Evolutionary conservation across 2,797 vertebrate species (phyloP), one percentile per base, ranked within the genome.

Genomic region (Jordanella pulchra): DNA sequence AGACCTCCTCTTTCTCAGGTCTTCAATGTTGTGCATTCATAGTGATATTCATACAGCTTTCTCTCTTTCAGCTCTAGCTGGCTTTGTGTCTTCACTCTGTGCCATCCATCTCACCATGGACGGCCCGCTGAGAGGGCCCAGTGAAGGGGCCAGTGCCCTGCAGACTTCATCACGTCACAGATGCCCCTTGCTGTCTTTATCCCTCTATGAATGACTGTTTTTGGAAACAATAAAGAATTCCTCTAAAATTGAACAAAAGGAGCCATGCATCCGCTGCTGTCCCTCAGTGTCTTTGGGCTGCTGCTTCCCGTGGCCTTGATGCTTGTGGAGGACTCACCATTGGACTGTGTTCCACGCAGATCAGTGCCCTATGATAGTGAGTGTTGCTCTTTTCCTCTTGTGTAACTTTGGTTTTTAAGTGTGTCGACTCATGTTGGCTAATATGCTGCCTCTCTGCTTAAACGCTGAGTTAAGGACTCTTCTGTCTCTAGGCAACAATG

Each of bases 51-150:
- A 50, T 82, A 65, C 70, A 76, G 71, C 78, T 45, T 45, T 87
- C 83, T 90, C 66, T 90, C 83, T 91, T 90, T 88, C 89, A 91
- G 81, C 45, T 84, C 73, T 85, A 79, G 77, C 69, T 39, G 15
- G 80, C 85, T 88, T 86, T 86, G 85, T 91, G 75, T 84, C 86
- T 76, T 72, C 66, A 71, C n/a, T 75, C 73, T 68, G 86, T 82
- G 87, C 87, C 89, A 90, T 93, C 92, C 86, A 85, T 93, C 91
- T 91, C 87, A 44, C 48, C 85, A 92, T 92, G 91, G 91, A 87
- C 84, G 72, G 50, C 80, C 82, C 82, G 80, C 80, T 89, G 89
- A 90, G 89, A 64, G 84, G 81, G 91, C 84, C 91, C 91, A 82
- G 75, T 67, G 76, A 89, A 90, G 86, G 89, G 91, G 85, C 86